Conservation (phyloP, 2,113 vertebrate genomes). For the Embiotoca jacksoni region DNA sequence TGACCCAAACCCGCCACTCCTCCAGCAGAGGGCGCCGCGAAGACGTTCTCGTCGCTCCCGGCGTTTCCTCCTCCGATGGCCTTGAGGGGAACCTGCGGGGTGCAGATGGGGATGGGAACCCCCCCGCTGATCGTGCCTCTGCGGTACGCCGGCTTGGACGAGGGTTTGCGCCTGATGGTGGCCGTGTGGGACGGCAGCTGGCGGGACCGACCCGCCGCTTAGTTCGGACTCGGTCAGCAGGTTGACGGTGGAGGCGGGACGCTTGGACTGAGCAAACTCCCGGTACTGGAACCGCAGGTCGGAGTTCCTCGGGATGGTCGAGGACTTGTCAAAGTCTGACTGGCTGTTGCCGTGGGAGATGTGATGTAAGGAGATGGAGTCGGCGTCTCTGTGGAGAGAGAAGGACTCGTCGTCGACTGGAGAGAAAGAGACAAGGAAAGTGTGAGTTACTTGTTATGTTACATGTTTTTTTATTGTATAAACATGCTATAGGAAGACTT, state of each 20-base stretch:
- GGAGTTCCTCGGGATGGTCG: conserved; percentile 87
- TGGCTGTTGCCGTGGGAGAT: conserved; percentile 76
- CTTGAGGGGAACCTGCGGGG: conserved; percentile 85
- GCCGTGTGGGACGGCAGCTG: conserved; percentile 81
- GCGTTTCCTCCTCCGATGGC: conserved; percentile 21
- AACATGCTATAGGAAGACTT: no score
- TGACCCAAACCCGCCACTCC: conserved; percentile 65
- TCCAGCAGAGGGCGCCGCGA: conserved; percentile 25
- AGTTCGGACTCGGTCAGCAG: conserved; percentile 81
- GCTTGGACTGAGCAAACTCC: conserved; percentile 84
- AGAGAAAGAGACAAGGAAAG: neutral
- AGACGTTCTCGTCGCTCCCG: conserved; percentile 67
- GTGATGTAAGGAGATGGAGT: conserved; percentile 82
- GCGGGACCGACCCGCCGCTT: conserved; percentile 45
- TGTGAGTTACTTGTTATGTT: neutral
- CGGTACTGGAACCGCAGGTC: conserved; percentile 85
- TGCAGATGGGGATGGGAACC: conserved; percentile 86
- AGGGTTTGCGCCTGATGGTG: conserved; percentile 88
- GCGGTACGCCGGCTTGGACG: conserved; percentile 83
- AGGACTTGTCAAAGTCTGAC: conserved; percentile 87
- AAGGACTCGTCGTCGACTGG: conserved; percentile 86
- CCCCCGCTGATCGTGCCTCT: conserved; percentile 86
- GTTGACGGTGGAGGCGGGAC: conserved; percentile 86
- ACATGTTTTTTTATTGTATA: no score
- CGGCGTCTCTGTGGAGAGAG: conserved; percentile 80